Evolutionary conservation across 2,888 invertebrate species (phyloP), one percentile per base, ranked within the genome.

Genomic region (Caenorhabditis plicata): DNA sequence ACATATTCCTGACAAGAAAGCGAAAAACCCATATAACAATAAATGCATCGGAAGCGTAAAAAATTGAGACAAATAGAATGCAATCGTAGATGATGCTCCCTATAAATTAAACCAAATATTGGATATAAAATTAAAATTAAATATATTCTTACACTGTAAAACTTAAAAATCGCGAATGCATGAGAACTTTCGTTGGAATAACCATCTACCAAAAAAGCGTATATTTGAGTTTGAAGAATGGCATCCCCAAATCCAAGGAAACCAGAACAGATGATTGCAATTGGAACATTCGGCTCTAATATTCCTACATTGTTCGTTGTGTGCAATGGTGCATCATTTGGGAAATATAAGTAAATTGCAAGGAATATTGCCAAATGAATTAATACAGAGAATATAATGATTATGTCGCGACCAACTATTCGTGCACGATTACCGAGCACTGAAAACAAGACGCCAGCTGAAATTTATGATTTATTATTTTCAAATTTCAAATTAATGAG

Each of bases 101-200:
- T 58, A 36, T 3, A 57, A 31, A 15, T 15, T 13, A 32, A 32
- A 13, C 17, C 13, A 4, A 32, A 32, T 13, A 8, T 4, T 35
- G 7, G 8, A 8, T 36, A 36, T n/a, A n/a, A 22, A 39, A 11
- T 22, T 22, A 13, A 23, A n/a, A 39, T 19, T 7, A 8, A 5
- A 4, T 19, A 17, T 2, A 13, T n/a, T 27, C 49, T 32, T 36
- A 60, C 60, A 54, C 60, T 60, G 26, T 60, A 60, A 38, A 60
- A 60, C 15, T 60, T 60, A 40, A 60, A 60, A 3, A 60, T 33
- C 4, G 60, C 60, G 31, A 60, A 60, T 9, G 60, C 60, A 23
- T 54, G 54, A 8, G 60, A 54, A 0, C 50, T 50, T 17, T 60
- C 46, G 13, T 50, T 26, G 1, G 60, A 54, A 25, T 60, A 60